Base-by-base conservation (phyloP, 1,140 invertebrate species). In the Sinonovacula constricta region DNA sequence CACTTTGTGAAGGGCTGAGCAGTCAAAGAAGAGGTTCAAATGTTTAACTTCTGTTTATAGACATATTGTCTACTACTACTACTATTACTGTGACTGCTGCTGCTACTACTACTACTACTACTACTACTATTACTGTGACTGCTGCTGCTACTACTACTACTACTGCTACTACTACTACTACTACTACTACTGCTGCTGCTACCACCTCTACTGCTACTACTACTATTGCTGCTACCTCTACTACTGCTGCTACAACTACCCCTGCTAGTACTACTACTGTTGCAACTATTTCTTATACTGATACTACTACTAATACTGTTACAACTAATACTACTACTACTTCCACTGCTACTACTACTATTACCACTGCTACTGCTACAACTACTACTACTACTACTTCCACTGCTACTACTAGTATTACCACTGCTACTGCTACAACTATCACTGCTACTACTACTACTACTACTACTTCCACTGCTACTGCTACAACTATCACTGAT, bases 101-200 rank as follows among this genome's bases (percentile, higher is more conserved):
- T 66, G 22, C 63, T 66, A 66, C 36, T 66, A 66, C 31, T 66
- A 36, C 63, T 66, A 45, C 33, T 66, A 36, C 63, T 66, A 22
- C 63, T 45, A 36, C 63, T 66, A 36, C 63, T 66, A 36, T 36
- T 66, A 12, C 63, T 66, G 24, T 36, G 18, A 66, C 63, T 66
- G 28, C 33, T 66, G 45, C 63, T 66, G 45, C 63, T 66, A 66
- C 63, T 66, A 39, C 63, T 66, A 36, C 79, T 81, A 34, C 82
- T 81, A 30, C 82, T 83, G 15, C 79, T 81, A 22, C 83, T 81
- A 51, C 77, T 81, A 54, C 77, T 83, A 57, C 70, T 85, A 49
- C 57, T 83, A 24, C 70, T 81, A 39, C 76, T 81, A 49, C 82
- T 79, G 34, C 77, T 81, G 15, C 78, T 81, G 18, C 79, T 81